phyloP scores from a whole-genome alignment of 1,140 invertebrate genomes.

The Homalodisca vitripennis region DNA sequence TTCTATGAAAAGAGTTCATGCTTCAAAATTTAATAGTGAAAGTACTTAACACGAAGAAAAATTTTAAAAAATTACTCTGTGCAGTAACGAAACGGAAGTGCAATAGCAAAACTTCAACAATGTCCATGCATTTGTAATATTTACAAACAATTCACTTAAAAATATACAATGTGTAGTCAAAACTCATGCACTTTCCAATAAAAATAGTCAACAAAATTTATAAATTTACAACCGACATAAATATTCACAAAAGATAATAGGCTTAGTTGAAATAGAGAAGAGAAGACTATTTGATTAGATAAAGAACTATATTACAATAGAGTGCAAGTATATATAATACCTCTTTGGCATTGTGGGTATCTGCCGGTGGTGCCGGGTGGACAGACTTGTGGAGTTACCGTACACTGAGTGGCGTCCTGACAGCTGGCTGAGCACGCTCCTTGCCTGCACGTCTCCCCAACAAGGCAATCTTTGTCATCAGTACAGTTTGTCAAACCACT shows the following conservation, averaged over 20 bases:
- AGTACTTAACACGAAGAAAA: no score
- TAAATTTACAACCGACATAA: constrained; percentile 1
- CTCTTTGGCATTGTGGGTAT: constrained; percentile 50
- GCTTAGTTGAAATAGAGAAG: constrained; percentile 17
- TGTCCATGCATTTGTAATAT: no score
- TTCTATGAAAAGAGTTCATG: no score
- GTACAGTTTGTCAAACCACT: constrained; percentile 32
- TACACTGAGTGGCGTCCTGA: constrained; percentile 21
- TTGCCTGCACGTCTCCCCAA: constrained; percentile 33
- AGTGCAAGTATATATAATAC: constrained; percentile 46
- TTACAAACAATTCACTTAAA: no score
- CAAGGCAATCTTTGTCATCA: constrained; percentile 37
- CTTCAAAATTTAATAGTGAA: no score
- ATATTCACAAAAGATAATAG: constrained; percentile 35
- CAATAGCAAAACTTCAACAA: no score
- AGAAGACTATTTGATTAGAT: constrained; percentile 8
- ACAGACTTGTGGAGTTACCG: constrained; percentile 29
- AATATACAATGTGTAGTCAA: no score
- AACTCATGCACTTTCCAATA: background rate
- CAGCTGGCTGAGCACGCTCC: constrained; percentile 27
- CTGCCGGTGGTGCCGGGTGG: constrained; percentile 37
- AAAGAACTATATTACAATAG: constrained; percentile 21
- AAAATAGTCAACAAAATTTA: background rate
- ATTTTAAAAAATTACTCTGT: no score
- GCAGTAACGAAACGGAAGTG: no score